These are phyloP conservation scores for Columba livia DNA, from an alignment of 2,113 vertebrate species.

Conservation along the genomic window DNA sequence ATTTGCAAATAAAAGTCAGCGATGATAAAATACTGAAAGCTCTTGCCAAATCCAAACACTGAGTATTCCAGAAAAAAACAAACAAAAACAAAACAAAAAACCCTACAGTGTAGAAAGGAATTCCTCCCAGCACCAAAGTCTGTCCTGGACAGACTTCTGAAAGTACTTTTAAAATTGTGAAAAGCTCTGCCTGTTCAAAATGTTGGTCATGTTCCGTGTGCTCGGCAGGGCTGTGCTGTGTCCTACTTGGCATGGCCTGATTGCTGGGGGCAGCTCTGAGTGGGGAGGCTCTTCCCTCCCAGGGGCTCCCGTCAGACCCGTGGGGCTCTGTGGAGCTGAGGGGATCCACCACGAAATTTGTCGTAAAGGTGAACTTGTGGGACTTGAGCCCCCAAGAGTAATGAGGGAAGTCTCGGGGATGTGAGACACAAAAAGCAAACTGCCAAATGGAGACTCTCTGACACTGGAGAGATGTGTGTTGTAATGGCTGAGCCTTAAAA, in stretches of 20 bases:
- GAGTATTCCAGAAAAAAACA: neutral
- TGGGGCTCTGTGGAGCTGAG: neutral
- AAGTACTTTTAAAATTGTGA: neutral
- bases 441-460: neutral
- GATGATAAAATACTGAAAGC: neutral
- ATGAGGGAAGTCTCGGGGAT: neutral
- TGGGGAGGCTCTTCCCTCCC: fast-evolving
- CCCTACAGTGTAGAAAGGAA: neutral
- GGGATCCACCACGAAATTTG: fast-evolving
- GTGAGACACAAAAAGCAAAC: neutral
- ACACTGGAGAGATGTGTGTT: neutral
- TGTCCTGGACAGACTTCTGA: neutral
- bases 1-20: neutral
- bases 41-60: neutral
- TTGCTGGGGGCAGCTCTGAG: neutral
- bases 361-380: neutral
- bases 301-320: fast-evolving
- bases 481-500: neutral
- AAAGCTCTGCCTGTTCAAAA: conserved; percentile 19
- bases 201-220: neutral
- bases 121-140: neutral
- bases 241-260: neutral
- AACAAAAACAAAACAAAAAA: no score
- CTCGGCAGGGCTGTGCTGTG: neutral
- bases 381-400: neutral